Percentiles rank a stretch among this genome's conserved stretches.
Evolutionary conservation across 2,113 vertebrate genomes (phyloP).

Genomic region (Phaethon lepturus): DNA sequence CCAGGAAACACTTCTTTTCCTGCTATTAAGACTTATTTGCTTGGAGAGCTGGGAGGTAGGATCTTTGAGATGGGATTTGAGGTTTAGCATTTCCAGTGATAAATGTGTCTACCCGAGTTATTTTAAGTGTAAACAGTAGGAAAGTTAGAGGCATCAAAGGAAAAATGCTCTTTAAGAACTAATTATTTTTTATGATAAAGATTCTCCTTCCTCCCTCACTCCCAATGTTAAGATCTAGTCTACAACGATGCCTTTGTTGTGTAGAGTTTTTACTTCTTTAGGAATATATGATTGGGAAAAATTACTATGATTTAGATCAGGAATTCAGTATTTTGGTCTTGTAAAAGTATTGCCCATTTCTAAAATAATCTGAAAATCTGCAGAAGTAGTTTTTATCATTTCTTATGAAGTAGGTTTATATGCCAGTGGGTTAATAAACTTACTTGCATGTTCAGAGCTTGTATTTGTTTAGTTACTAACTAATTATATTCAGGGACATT

Average conservation of each 20-base stretch:
- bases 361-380: not conserved
- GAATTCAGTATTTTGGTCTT: not conserved
- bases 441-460: not conserved
- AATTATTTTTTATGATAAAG: not conserved
- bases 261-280: not conserved
- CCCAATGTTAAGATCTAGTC: not conserved
- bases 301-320: not conserved
- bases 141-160: not conserved
- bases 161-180: not conserved
- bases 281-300: not conserved
- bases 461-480: slow-evolving; percentile 18
- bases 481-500: not conserved
- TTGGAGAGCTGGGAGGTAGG: not conserved
- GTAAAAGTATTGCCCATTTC: not conserved
- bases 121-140: not conserved
- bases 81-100: not conserved
- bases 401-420: not conserved
- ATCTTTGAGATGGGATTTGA: not conserved
- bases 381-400: not conserved
- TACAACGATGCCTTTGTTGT: not conserved
- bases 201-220: not conserved
- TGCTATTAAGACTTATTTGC: not conserved
- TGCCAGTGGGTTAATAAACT: not conserved
- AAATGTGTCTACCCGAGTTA: not conserved
- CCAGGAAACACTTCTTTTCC: not conserved